phyloP scores from a whole-genome alignment of 2,888 invertebrate genomes.

The Leptothorax acervorum region DNA sequence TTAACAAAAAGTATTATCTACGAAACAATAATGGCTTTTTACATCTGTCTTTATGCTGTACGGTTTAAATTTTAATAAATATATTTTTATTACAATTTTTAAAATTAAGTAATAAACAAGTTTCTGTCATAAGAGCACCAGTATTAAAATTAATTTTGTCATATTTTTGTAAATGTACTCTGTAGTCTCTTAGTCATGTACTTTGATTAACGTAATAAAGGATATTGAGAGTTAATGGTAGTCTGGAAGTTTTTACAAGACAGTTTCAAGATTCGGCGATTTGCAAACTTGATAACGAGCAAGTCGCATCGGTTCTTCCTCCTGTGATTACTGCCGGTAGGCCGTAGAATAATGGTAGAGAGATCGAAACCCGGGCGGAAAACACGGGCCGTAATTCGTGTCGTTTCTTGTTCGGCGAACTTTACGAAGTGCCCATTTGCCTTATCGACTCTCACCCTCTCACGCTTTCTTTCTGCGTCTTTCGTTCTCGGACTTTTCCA shows the following conservation, averaged over 20 bases:
- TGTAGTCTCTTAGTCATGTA: too few species aligned
- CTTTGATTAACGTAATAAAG: neutral
- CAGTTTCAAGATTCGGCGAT: slow-evolving; percentile 42
- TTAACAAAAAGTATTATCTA: neutral
- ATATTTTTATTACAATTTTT: neutral
- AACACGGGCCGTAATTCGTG: slow-evolving; percentile 69
- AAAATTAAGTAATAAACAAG: neutral
- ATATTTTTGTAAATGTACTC: neutral
- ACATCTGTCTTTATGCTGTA: neutral
- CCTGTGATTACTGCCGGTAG: slow-evolving; percentile 50
- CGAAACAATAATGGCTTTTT: neutral
- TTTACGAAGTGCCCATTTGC: slow-evolving; percentile 78
- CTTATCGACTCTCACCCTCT: slow-evolving; percentile 80
- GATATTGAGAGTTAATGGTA: neutral
- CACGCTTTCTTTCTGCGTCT: slow-evolving; percentile 48
- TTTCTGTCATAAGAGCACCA: neutral
- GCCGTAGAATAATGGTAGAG: slow-evolving; percentile 52
- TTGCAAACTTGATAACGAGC: slow-evolving; percentile 53
- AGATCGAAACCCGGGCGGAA: slow-evolving; percentile 36
- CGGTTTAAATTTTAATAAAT: neutral
- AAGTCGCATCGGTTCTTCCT: slow-evolving; percentile 37
- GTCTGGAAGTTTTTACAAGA: neutral
- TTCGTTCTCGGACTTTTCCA: slow-evolving; percentile 44
- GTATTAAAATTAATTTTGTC: neutral
- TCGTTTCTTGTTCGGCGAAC: slow-evolving; percentile 78